Percentiles rank a stretch among this genome's conserved stretches.
Conservation (phyloP, 2,888 invertebrate genomes). For the Drosophila testacea region DNA sequence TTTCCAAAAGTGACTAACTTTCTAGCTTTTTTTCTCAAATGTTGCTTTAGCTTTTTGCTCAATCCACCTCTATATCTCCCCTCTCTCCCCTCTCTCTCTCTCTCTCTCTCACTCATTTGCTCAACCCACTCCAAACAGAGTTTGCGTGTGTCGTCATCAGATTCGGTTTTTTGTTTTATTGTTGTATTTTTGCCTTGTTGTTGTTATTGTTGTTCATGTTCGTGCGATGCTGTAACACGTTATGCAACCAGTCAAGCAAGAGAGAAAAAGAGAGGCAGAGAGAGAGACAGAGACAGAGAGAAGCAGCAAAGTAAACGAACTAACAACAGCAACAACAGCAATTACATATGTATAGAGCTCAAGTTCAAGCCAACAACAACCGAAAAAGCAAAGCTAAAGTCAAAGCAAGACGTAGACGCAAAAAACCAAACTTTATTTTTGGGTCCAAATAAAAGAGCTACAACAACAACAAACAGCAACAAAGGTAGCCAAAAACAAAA, state of each 20-base stretch:
- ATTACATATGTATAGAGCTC: conserved; percentile 79
- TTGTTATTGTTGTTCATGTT: conserved; percentile 61
- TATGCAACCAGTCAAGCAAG: conserved; percentile 77
- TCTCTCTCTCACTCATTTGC: conserved; percentile 4
- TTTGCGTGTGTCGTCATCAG: conserved; percentile 74
- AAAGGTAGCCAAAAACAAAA: conserved; percentile 32
- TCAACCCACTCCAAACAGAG: conserved; percentile 43
- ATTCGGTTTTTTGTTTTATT: conserved; percentile 60
- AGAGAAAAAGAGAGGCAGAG: not conserved
- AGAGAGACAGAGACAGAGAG: not conserved
- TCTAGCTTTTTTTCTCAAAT: no score
- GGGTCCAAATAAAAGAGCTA: conserved; percentile 48
- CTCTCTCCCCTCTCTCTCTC: conserved; percentile 2
- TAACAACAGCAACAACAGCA: conserved; percentile 40
- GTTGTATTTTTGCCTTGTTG: conserved; percentile 13
- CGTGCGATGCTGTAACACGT: conserved; percentile 83
- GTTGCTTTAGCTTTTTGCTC: no score
- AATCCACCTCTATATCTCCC: not conserved
- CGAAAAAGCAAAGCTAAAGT: conserved; percentile 31
- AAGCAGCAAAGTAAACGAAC: conserved; percentile 33
- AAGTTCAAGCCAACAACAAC: conserved; percentile 73
- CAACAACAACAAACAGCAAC: conserved; percentile 34
- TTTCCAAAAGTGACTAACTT: no score
- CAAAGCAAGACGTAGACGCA: conserved; percentile 6
- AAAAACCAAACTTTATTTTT: conserved; percentile 55